Evolutionary conservation across 1,140 invertebrate species (phyloP).

Genomic region (Cotesia glomerata): DNA sequence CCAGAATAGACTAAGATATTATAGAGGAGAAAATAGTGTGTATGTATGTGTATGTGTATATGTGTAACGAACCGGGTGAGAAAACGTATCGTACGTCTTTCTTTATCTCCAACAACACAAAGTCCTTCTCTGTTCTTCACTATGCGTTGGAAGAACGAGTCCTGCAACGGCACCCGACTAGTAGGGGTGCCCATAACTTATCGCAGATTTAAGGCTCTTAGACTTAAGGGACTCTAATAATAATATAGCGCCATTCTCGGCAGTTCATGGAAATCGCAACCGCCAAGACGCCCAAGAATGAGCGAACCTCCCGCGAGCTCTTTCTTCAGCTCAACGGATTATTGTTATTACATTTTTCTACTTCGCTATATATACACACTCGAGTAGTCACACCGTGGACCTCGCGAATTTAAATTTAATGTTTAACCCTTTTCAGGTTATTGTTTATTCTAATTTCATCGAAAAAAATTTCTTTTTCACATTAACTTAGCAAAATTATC

Average conservation of each 20-base stretch:
- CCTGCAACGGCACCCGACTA: constrained; percentile 31
- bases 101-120: no score
- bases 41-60: constrained; percentile 34
- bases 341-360: constrained; percentile 24
- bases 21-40: constrained; percentile 58
- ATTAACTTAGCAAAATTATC: no score
- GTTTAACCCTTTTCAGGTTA: not conserved
- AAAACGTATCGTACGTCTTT: not conserved
- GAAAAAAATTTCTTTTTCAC: no score
- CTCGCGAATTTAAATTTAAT: not conserved
- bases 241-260: constrained; percentile 61
- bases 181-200: constrained; percentile 63
- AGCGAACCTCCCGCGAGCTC: constrained; percentile 27
- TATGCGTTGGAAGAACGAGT: constrained; percentile 26
- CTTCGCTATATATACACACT: not conserved
- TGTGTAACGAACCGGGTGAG: not conserved
- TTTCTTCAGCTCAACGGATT: constrained; percentile 21
- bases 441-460: no score
- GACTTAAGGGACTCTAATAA: constrained; percentile 66
- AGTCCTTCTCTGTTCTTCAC: not conserved
- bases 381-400: constrained; percentile 2
- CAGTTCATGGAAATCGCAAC: constrained; percentile 53
- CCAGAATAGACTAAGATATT: constrained; percentile 62
- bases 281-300: constrained; percentile 19
- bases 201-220: constrained; percentile 66